Base-by-base conservation (phyloP, 2,888 invertebrate genomes). In the Acanthoscelides obtectus region DNA sequence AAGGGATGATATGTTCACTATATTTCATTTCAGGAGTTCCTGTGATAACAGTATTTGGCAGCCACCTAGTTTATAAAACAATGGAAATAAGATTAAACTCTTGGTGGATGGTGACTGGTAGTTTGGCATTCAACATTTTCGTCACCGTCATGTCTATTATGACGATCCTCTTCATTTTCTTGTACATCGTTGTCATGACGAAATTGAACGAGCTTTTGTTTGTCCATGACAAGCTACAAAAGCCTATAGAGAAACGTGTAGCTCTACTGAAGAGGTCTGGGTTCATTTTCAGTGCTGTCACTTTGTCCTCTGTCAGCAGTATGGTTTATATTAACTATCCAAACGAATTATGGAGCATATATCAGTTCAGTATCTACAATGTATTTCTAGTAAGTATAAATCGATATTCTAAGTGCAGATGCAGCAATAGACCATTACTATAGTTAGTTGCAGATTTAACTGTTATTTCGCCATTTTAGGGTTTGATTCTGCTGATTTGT, bases 71-170 rank as follows among this genome's bases (percentile, higher is more conserved):
- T 77, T 91, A 92, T 77, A 89, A 91, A 70, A 90, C 88, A 81
- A 84, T 90, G 85, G 86, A 87, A 82, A 82, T 89, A 86, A 77
- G 85, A 75, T 85, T 88, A 21, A 88, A 86, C 64, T 88, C 90
- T 68, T 92, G 91, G 91, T 91, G 91, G 91, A 84, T 91, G 75
- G 87, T 89, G 74, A 86, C 86, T 70, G 87, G 87, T 22, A 88
- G 88, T 22, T 85, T 88, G 20, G 87, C 91, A 70, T 91, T 90
- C 80, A 87, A 88, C 75, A 90, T 92, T 78, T 92, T 91, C 81
- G 87, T 90, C 25, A 90, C 89, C 69, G 93, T 93, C 72, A 90
- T 91, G 77, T 88, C 89, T 27, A 87, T 93, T 72, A 90, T 94
- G 79, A 87, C 91, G 64, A 83, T 89, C 63, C 88, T 94, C 68